A percentile compares a stretch with the other conserved stretches of the same genome.
Evolutionary conservation across 2,113 vertebrate genomes (phyloP).

Genomic region (Lamprotornis superbus): DNA sequence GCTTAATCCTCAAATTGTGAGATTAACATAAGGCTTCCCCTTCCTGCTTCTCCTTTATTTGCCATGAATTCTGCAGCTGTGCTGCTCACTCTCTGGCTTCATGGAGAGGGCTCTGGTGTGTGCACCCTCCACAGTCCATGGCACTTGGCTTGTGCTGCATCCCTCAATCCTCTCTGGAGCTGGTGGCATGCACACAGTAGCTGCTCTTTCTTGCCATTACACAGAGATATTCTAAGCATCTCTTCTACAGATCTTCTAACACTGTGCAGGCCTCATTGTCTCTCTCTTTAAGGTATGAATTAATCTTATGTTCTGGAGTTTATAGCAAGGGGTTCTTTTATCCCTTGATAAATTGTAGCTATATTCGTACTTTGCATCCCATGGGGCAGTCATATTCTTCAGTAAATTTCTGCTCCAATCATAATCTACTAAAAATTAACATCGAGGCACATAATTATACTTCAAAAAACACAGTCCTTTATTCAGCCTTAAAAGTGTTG

Average conservation of each 20-base stretch:
- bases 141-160: background rate
- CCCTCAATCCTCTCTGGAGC: background rate
- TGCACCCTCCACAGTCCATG: background rate
- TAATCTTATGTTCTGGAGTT: background rate
- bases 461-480: constrained; percentile 5
- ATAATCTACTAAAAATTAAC: constrained; percentile 30
- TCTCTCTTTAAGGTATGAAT: background rate
- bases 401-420: constrained; percentile 46
- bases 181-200: background rate
- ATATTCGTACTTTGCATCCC: constrained; percentile 1
- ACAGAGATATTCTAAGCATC: background rate
- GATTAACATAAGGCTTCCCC: background rate
- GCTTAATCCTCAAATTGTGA: background rate
- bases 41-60: background rate
- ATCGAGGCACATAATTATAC: background rate
- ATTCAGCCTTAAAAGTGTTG: constrained; percentile 37
- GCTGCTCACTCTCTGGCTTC: background rate
- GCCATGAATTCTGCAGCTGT: background rate
- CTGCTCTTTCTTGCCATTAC: background rate
- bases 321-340: background rate
- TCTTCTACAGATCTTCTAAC: background rate
- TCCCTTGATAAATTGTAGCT: constrained; percentile 35
- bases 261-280: background rate
- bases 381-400: constrained; percentile 34
- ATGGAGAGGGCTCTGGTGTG: background rate